Percentiles rank a stretch among this genome's conserved stretches.
These are phyloP conservation scores for Tetranychus truncatus DNA, from an alignment of 2,888 invertebrate species.

Conservation along the genomic window DNA sequence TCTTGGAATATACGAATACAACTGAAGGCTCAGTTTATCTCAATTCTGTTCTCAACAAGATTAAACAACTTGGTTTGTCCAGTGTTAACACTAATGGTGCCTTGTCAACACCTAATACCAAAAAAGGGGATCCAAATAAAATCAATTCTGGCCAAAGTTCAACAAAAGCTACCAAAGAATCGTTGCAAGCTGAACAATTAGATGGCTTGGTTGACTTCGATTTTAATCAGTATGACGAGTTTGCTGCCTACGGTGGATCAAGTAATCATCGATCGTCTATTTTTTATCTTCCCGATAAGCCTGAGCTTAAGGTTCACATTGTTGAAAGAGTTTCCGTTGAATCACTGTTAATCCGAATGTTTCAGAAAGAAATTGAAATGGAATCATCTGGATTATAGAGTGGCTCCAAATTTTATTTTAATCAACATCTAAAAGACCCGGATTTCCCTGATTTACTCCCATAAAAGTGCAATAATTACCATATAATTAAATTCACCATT, in stretches of 20 bases:
- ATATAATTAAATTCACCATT: too few relatives aligned
- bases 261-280: conserved; percentile 11
- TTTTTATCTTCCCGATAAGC: conserved; percentile 4
- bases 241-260: background rate
- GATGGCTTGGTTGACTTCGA: conserved; percentile 13
- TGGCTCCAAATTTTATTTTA: background rate
- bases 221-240: conserved; percentile 10
- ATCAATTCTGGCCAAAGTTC: background rate
- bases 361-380: conserved; percentile 17
- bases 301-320: conserved; percentile 6
- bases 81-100: background rate
- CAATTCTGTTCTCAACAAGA: conserved; percentile 11
- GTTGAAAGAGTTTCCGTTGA: conserved; percentile 16
- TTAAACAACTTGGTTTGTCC: conserved; percentile 1
- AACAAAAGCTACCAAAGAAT: conserved; percentile 2
- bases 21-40: conserved; percentile 8
- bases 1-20: conserved; percentile 33
- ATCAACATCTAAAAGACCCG: background rate
- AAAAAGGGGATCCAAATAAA: too few relatives aligned
- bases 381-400: background rate
- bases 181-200: conserved; percentile 1
- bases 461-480: too few relatives aligned
- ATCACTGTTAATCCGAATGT: conserved; percentile 20
- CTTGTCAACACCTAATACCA: background rate
- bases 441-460: too few relatives aligned